Evolutionary conservation across 2,888 invertebrate species (phyloP).

Genomic region (Microctonus aethiopoides): DNA sequence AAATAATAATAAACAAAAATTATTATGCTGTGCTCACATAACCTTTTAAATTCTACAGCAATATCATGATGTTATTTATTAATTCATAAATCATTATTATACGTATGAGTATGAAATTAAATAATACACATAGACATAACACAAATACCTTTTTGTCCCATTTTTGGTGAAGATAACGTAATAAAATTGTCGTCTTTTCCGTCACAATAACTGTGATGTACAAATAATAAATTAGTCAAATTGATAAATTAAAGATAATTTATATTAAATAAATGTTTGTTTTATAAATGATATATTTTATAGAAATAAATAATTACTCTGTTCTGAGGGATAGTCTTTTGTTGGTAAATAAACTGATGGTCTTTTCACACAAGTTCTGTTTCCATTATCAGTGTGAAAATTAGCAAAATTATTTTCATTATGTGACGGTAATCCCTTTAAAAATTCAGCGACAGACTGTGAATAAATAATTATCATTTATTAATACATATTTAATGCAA

Average conservation of each 20-base stretch:
- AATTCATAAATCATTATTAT: too few relatives aligned
- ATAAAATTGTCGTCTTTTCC: conserved; percentile 92
- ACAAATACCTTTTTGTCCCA: conserved; percentile 90
- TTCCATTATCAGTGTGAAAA: conserved; percentile 88
- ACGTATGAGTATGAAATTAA: too few relatives aligned
- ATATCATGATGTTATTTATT: neutral
- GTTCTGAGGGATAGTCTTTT: conserved; percentile 91
- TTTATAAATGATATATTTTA: neutral
- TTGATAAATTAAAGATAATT: too few relatives aligned
- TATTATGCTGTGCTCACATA: neutral
- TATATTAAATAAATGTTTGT: too few relatives aligned
- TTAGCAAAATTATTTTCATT: conserved; percentile 92
- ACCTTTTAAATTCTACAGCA: neutral
- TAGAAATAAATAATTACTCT: conserved; percentile 78
- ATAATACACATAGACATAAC: neutral
- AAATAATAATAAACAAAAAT: conserved; percentile 18
- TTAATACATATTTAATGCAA: neutral
- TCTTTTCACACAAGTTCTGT: conserved; percentile 83
- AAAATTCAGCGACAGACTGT: conserved; percentile 88
- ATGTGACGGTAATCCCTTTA: conserved; percentile 91
- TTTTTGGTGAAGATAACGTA: conserved; percentile 93
- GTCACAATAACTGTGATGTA: conserved; percentile 85
- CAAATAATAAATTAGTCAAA: neutral
- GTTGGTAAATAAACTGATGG: conserved; percentile 94
- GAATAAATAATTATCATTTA: conserved; percentile 43